Evolutionary conservation across 2,888 invertebrate species (phyloP), one percentile per base, ranked within the genome.

Genomic region (Pandemis heparana): DNA sequence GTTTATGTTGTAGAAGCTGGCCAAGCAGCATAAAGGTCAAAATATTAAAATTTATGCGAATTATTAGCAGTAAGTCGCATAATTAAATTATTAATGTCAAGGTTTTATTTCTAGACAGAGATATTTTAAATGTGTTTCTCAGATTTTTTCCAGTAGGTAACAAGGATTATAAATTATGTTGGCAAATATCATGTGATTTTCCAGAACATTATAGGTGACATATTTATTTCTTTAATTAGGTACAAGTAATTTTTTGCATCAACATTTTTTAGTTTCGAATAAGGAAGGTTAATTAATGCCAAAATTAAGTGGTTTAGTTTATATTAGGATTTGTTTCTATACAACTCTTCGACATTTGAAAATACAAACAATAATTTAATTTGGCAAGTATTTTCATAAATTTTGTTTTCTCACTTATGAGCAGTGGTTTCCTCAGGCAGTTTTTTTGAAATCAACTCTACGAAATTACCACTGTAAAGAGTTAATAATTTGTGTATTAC

Each of bases 1-100:
- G 59, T 48, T 39, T n/a, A 65, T 46, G n/a, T 53, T 70, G 18
- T 43, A 48, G 23, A 63, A 53, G 43, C 10, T 7, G 43, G 5
- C 41, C 6, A 41, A 10, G 32, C 65, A 18, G 14, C 0, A n/a
- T 60, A 71, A 71, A 71, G 65, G 71, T 71, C 16, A 71, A 71
- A 12, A 38, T 16, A 64, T 64, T 60, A 9, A 18, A 8, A 48
- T 59, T 39, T 4, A 65, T 71, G 48, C 51, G 9, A 53, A 53
- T 6, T 63, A 51, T 71, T 10, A 53, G 60, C 60, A n/a, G 7
- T 23, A 18, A 53, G 5, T 18, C 53, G 18, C 16, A 14, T 60
- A 46, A 39, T 64, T 71, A 56, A 39, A 32, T 32, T 32, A 32
- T 32, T 51, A 70, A 71, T 71, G 71, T 66, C 71, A 71, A 66